Percentiles rank a stretch among this genome's conserved stretches.
Evolutionary conservation across 2,888 invertebrate species (phyloP).

Genomic region (Spisula solida): DNA sequence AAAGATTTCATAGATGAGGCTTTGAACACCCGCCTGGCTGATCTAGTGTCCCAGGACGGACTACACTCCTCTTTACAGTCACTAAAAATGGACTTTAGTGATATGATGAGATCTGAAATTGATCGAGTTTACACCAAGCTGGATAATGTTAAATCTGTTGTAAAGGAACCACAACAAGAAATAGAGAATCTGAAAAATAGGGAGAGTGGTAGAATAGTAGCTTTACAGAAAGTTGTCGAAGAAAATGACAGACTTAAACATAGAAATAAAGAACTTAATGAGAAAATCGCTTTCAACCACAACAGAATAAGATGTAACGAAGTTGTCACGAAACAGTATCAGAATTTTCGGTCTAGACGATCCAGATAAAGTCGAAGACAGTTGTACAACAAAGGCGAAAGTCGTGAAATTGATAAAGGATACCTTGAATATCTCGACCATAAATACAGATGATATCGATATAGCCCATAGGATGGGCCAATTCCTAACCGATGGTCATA

Average conservation of each 20-base stretch:
- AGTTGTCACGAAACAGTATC: constrained; percentile 24
- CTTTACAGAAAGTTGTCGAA: neutral
- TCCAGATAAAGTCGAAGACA: neutral
- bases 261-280: neutral
- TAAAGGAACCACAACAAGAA: neutral
- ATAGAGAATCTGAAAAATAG: constrained; percentile 10
- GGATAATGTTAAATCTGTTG: neutral
- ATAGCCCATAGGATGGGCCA: constrained; percentile 16
- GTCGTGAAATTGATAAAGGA: neutral
- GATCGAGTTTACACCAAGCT: neutral
- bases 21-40: neutral
- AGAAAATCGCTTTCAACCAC: neutral
- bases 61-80: neutral
- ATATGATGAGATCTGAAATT: neutral
- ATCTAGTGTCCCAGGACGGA: too few species aligned
- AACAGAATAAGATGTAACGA: neutral
- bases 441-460: neutral
- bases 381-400: neutral
- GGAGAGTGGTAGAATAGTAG: neutral
- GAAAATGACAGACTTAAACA: neutral
- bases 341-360: constrained; percentile 41
- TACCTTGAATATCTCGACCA: neutral
- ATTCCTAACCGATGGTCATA: neutral
- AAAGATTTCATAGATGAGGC: neutral
- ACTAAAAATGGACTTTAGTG: constrained; percentile 13